These are phyloP conservation scores for Meta bourneti DNA, from an alignment of 2,888 invertebrate genomes.

Conservation along the genomic window DNA sequence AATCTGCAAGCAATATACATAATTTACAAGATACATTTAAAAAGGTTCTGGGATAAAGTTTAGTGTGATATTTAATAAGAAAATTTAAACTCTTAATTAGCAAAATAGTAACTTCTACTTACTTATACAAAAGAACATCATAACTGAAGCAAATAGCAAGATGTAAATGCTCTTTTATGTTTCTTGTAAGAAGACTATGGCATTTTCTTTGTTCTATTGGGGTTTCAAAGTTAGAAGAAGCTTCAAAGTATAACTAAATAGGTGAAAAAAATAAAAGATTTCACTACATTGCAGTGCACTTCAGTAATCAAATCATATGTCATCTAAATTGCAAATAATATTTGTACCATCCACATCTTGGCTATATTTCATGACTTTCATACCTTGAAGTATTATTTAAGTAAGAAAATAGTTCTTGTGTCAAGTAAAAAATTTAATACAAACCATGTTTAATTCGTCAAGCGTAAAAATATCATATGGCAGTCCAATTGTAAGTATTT, in stretches of 20 bases:
- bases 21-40: neutral
- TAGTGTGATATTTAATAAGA: too few species aligned
- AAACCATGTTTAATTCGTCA: slow-evolving; percentile 86
- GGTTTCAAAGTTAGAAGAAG: neutral
- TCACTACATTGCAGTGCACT: too few species aligned
- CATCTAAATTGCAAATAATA: too few species aligned
- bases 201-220: neutral
- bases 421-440: too few species aligned
- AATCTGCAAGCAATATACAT: neutral
- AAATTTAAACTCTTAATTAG: too few species aligned
- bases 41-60: too few species aligned
- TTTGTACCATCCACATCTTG: too few species aligned
- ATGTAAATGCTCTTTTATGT: slow-evolving; percentile 51
- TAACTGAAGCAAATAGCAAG: slow-evolving; percentile 43
- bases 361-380: too few species aligned
- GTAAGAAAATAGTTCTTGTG: too few species aligned
- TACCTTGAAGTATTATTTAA: too few species aligned
- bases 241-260: slow-evolving; percentile 39
- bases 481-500: slow-evolving; percentile 92
- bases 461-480: slow-evolving; percentile 92
- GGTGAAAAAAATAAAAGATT: too few species aligned
- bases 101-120: neutral
- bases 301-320: too few species aligned
- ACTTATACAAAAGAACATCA: slow-evolving; percentile 43
- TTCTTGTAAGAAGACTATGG: slow-evolving; percentile 29